phyloP scores from a whole-genome alignment of 1,140 invertebrate genomes.

The Hypothenemus hampei region DNA sequence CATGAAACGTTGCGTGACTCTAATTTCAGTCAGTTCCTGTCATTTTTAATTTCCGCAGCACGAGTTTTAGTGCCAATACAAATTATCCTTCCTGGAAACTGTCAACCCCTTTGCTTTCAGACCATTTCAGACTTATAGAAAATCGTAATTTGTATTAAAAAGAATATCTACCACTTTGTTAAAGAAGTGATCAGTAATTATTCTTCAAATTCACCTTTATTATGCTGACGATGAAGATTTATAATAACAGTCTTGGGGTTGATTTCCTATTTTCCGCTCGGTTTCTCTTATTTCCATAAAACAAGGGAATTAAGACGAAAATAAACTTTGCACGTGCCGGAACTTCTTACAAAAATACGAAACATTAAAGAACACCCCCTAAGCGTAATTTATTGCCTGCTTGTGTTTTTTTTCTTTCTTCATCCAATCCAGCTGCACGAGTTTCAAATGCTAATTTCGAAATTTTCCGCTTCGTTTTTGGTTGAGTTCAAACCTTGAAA shows the following conservation, averaged over 20 bases:
- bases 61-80: slow-evolving; percentile 11
- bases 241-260: slow-evolving; percentile 1
- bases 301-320: slow-evolving; percentile 15
- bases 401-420: slow-evolving; percentile 11
- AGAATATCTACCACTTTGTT: neutral
- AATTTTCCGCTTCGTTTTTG: neutral
- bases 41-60: slow-evolving; percentile 11
- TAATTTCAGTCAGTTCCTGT: slow-evolving; percentile 8
- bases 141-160: neutral
- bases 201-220: neutral
- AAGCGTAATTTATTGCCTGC: slow-evolving; percentile 11
- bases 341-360: neutral
- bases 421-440: neutral
- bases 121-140: no score
- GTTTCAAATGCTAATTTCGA: neutral
- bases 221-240: no score
- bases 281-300: slow-evolving; percentile 19
- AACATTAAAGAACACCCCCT: slow-evolving; percentile 7
- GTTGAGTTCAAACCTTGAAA: neutral
- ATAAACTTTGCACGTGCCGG: slow-evolving; percentile 20
- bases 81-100: slow-evolving; percentile 4
- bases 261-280: slow-evolving; percentile 19
- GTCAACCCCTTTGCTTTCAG: slow-evolving; percentile 9
- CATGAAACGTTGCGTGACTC: slow-evolving; percentile 15
- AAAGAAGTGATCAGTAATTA: neutral